Percentiles rank a stretch among this genome's conserved stretches.
These are phyloP conservation scores for Stenodema calcarata DNA, from an alignment of 2,888 invertebrate genomes.

Conservation along the genomic window DNA sequence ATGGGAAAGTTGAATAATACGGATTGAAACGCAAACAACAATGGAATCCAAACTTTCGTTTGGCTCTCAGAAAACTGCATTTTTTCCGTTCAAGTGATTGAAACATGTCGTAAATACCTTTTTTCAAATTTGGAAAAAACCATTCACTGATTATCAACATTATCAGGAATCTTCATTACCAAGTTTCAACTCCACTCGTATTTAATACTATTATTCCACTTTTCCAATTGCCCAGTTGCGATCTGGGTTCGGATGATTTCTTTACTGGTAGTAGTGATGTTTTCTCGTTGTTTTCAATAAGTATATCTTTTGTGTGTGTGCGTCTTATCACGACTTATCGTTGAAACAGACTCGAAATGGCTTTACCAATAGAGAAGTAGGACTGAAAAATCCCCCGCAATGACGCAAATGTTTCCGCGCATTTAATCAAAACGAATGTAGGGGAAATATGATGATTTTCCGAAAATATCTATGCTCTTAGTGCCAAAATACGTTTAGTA, in stretches of 20 bases:
- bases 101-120: no score
- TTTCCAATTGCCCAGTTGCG: not conserved
- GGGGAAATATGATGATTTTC: not conserved
- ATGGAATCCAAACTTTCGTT: no score
- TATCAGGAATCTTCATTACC: no score
- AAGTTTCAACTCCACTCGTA: no score
- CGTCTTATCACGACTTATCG: not conserved
- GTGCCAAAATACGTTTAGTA: not conserved
- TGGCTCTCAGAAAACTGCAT: no score
- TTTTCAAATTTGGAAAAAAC: no score
- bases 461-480: not conserved
- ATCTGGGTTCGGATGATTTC: not conserved
- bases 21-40: not conserved
- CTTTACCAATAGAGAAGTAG: not conserved
- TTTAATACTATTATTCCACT: not conserved
- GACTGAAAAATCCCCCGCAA: not conserved
- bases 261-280: not conserved
- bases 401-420: not conserved
- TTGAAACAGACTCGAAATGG: not conserved
- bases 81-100: no score
- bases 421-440: slow-evolving; percentile 19
- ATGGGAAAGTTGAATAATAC: not conserved
- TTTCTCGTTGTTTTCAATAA: not conserved
- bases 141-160: no score
- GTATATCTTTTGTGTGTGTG: not conserved